Evolutionary conservation across 2,888 invertebrate species (phyloP).

Genomic region (Polydesmus complanatus): DNA sequence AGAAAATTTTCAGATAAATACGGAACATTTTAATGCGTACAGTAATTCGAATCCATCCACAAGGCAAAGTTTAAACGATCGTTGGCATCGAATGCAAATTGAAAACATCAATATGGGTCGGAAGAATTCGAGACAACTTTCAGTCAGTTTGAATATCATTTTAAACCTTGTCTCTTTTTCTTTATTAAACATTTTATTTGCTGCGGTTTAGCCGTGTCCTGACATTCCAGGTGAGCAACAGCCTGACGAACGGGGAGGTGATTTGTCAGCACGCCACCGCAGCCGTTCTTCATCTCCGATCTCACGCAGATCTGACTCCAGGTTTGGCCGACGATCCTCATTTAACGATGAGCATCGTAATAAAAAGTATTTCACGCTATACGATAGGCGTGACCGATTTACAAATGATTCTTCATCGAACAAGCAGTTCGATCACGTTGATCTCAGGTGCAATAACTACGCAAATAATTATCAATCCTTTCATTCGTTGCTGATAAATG

Average conservation of each 20-base stretch:
- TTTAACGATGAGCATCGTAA: background rate
- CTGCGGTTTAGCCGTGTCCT: background rate
- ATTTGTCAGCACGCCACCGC: background rate
- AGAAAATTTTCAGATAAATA: conserved; percentile 18
- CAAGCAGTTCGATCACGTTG: too few species aligned
- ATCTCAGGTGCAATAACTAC: too few species aligned
- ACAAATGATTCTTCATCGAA: too few species aligned
- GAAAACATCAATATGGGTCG: background rate
- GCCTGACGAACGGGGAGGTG: background rate
- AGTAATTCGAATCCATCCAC: conserved; percentile 7
- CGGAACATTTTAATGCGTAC: conserved; percentile 12
- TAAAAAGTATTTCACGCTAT: too few species aligned
- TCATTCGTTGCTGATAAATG: too few species aligned
- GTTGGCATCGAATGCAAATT: conserved; percentile 14
- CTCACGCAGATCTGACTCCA: background rate
- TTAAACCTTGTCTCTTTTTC: background rate
- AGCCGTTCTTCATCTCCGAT: background rate
- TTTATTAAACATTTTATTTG: too few species aligned
- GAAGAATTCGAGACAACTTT: background rate
- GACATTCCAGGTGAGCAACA: background rate
- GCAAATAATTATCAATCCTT: too few species aligned
- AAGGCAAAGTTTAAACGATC: conserved; percentile 15
- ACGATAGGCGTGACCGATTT: too few species aligned
- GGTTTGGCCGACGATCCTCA: background rate
- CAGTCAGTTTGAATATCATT: background rate